These are phyloP conservation scores for Xiphophorus maculatus DNA, from an alignment of 2,113 vertebrate genomes.

Conservation along the genomic window DNA sequence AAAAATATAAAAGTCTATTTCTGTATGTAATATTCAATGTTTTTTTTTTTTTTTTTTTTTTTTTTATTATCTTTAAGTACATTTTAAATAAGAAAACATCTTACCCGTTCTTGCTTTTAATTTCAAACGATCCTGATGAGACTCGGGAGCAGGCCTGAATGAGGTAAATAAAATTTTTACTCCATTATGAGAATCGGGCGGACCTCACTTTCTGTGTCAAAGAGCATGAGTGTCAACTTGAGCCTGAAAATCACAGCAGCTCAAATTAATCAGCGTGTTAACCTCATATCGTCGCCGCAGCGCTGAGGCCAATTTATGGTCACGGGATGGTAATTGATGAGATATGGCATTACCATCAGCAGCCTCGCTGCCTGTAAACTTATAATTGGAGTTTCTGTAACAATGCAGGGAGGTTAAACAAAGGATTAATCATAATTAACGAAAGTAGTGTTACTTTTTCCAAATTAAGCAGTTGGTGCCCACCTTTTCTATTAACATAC, in stretches of 20 bases:
- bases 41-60: neutral
- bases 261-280: slow-evolving; percentile 78
- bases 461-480: slow-evolving; percentile 71
- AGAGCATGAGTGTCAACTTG: slow-evolving; percentile 74
- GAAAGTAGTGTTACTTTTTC: slow-evolving; percentile 71
- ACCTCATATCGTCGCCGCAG: slow-evolving; percentile 72
- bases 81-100: slow-evolving; percentile 22
- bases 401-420: slow-evolving; percentile 73
- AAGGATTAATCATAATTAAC: slow-evolving; percentile 78
- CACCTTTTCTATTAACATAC: slow-evolving; percentile 73
- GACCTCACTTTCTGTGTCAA: slow-evolving; percentile 68
- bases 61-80: too few relatives aligned
- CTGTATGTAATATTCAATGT: neutral
- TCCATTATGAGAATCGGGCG: slow-evolving; percentile 61
- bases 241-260: slow-evolving; percentile 76
- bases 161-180: slow-evolving; percentile 60
- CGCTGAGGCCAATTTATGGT: slow-evolving; percentile 75
- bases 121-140: slow-evolving; percentile 47
- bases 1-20: neutral
- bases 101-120: slow-evolving; percentile 41
- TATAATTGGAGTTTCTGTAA: slow-evolving; percentile 80
- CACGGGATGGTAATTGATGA: slow-evolving; percentile 75
- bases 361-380: slow-evolving; percentile 75
- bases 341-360: slow-evolving; percentile 76
- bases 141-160: slow-evolving; percentile 12